A percentile compares a stretch with the other conserved stretches of the same genome.
Evolutionary conservation across 2,797 vertebrate species (phyloP).

Genomic region (Malacoctenus gilli): DNA sequence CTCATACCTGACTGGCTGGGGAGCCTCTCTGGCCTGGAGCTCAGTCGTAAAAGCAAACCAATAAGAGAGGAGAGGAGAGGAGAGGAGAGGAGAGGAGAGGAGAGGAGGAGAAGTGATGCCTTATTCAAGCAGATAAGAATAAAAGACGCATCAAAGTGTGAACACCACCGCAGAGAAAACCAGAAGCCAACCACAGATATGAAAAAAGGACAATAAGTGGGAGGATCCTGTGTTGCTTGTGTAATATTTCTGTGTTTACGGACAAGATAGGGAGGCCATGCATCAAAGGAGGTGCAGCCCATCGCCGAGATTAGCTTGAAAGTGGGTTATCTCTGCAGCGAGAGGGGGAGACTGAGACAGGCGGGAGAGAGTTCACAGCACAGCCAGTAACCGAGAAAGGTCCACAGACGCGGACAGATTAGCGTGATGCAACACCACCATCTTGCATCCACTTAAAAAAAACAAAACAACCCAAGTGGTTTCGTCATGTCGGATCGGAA

Average conservation of each 20-base stretch:
- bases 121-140: neutral
- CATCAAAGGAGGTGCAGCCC: conserved; percentile 42
- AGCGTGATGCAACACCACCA: conserved; percentile 46
- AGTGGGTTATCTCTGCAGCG: conserved; percentile 51
- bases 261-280: conserved; percentile 54
- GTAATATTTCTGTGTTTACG: conserved; percentile 46
- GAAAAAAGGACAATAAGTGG: conserved; percentile 2
- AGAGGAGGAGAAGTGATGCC: conserved; percentile 3
- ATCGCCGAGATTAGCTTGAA: conserved; percentile 56
- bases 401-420: conserved; percentile 35
- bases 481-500: conserved; percentile 33
- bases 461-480: too few species aligned
- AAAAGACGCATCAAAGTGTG: too few species aligned
- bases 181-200: neutral
- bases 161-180: neutral
- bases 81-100: conserved; percentile 14
- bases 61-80: conserved; percentile 6
- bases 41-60: conserved; percentile 31
- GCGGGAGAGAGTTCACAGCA: conserved; percentile 45
- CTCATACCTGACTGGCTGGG: conserved; percentile 74
- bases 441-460: conserved; percentile 28
- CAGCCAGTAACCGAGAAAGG: conserved; percentile 49
- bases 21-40: conserved; percentile 42
- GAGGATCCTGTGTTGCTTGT: conserved; percentile 22
- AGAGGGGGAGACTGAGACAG: conserved; percentile 30